A percentile compares a stretch with the other conserved stretches of the same genome.
Conservation (phyloP, 1,140 invertebrate species). For the Ladona fulva region DNA sequence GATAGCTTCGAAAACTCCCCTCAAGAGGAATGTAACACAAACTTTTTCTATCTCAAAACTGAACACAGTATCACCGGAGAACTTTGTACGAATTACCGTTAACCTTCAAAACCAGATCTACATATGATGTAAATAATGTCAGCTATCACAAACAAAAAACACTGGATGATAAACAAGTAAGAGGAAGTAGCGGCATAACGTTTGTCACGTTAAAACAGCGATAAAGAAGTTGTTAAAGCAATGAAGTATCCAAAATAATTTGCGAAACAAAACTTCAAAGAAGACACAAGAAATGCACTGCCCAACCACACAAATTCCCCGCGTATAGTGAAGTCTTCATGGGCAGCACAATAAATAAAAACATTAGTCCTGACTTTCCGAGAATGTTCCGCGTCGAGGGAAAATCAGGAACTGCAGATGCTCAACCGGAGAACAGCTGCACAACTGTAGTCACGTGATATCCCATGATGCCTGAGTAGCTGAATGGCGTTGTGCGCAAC, state of each 20-base stretch:
- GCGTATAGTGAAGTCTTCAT: neutral
- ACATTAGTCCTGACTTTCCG: neutral
- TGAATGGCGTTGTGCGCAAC: neutral
- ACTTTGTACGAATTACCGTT: too few relatives aligned
- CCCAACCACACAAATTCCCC: neutral
- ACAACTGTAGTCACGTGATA: slow-evolving; percentile 4
- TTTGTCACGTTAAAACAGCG: neutral
- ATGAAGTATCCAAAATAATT: neutral
- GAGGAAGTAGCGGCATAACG: neutral
- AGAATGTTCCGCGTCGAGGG: neutral
- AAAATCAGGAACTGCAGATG: slow-evolving; percentile 5
- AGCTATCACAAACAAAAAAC: too few relatives aligned
- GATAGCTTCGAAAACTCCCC: too few relatives aligned
- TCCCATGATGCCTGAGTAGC: neutral
- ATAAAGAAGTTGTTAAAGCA: too few relatives aligned
- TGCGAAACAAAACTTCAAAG: neutral
- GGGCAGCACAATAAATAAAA: neutral
- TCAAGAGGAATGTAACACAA: too few relatives aligned
- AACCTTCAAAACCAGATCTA: too few relatives aligned
- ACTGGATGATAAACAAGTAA: too few relatives aligned
- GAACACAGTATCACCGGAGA: too few relatives aligned
- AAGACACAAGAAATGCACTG: neutral
- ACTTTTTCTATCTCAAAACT: too few relatives aligned
- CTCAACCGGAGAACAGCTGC: neutral
- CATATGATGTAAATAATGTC: too few relatives aligned